Evolutionary conservation across 2,888 invertebrate genomes (phyloP).

Genomic region (Sipha maydis): DNA sequence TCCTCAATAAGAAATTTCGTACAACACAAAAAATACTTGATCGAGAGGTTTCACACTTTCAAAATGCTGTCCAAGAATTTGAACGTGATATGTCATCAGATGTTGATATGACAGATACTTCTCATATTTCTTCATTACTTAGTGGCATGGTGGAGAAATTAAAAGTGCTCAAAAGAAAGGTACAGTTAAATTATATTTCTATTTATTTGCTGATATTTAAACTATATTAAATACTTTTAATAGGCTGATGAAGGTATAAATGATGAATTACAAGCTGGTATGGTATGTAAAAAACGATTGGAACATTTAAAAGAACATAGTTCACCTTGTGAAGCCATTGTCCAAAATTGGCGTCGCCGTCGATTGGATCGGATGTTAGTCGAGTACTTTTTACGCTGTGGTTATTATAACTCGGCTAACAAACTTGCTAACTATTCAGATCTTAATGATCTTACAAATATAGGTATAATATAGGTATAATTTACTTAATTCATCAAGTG

Average conservation of each 20-base stretch:
- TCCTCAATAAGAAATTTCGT: slow-evolving; percentile 96
- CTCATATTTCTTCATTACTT: slow-evolving; percentile 82
- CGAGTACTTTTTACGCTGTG: slow-evolving; percentile 93
- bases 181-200: slow-evolving; percentile 64
- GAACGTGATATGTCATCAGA: slow-evolving; percentile 77
- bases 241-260: slow-evolving; percentile 89
- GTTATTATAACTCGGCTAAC: slow-evolving; percentile 94
- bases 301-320: slow-evolving; percentile 87
- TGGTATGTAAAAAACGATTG: slow-evolving; percentile 89
- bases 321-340: slow-evolving; percentile 69
- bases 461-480: slow-evolving; percentile 81
- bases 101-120: slow-evolving; percentile 71
- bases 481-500: not conserved
- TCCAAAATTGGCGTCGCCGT: slow-evolving; percentile 84
- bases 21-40: slow-evolving; percentile 94
- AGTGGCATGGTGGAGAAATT: slow-evolving; percentile 91
- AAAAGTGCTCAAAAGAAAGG: slow-evolving; percentile 88
- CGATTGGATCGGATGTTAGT: slow-evolving; percentile 95
- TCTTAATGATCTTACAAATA: slow-evolving; percentile 89
- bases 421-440: slow-evolving; percentile 84
- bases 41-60: slow-evolving; percentile 89
- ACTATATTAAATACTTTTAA: slow-evolving; percentile 43
- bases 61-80: slow-evolving; percentile 81
- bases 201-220: not conserved
- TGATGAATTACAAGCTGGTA: slow-evolving; percentile 90